A percentile compares a stretch with the other conserved stretches of the same genome.
phyloP scores from a whole-genome alignment of 2,888 invertebrate genomes.

The Maniola hyperantus region DNA sequence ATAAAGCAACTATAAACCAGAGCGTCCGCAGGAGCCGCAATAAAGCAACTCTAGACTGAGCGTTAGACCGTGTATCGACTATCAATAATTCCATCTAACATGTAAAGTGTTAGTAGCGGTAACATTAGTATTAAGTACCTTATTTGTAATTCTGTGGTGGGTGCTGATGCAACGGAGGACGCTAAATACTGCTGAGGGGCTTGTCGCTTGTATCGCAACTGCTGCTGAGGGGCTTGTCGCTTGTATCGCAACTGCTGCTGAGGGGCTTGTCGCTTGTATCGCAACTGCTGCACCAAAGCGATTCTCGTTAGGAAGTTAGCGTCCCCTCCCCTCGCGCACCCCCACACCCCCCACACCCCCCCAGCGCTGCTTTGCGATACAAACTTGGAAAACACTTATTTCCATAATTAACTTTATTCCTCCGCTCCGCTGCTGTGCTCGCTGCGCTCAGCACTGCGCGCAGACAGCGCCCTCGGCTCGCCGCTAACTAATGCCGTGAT shows the following conservation, averaged over 20 bases:
- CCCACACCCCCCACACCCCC: background rate
- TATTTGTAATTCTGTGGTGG: too few relatives aligned
- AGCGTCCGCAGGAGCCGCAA: too few relatives aligned
- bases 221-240: background rate
- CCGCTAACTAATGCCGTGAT: background rate
- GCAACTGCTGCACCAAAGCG: background rate
- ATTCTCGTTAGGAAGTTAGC: background rate
- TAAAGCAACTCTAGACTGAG: too few relatives aligned
- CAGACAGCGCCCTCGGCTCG: background rate
- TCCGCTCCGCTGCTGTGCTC: background rate
- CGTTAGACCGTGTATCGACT: too few relatives aligned
- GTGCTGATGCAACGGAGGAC: too few relatives aligned
- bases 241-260: background rate
- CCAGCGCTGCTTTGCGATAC: background rate
- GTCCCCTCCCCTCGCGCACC: background rate
- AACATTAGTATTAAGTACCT: too few relatives aligned
- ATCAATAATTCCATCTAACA: too few relatives aligned
- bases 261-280: background rate
- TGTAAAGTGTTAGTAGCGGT: too few relatives aligned
- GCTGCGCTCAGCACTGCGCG: background rate
- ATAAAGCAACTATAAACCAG: too few relatives aligned
- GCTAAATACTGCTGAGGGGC: too few relatives aligned
- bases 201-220: background rate
- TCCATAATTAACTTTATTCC: slow-evolving; percentile 5
- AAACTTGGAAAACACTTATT: background rate